Conservation (phyloP, 1,140 invertebrate species). For the Cyrtorhinus lividipennis region DNA sequence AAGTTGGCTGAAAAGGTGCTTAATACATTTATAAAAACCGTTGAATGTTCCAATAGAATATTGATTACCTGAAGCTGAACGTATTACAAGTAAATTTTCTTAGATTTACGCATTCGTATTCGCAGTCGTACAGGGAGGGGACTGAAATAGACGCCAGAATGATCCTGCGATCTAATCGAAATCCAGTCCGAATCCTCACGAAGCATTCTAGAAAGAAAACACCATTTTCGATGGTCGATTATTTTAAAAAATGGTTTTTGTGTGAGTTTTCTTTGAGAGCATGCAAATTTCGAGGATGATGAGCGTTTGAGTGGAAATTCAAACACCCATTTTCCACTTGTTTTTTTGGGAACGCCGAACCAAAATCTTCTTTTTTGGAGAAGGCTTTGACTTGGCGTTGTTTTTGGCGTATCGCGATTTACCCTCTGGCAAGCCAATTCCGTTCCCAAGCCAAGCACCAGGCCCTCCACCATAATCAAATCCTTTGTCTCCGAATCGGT, state of each 20-base stretch:
- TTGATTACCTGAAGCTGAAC: constrained; percentile 59
- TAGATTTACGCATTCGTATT: constrained; percentile 53
- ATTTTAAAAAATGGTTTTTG: too few relatives aligned
- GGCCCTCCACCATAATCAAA: constrained; percentile 18
- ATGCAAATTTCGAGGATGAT: too few relatives aligned
- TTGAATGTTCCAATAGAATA: too few relatives aligned
- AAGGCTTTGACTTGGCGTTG: background rate
- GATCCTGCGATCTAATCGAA: constrained; percentile 46
- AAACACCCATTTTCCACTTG: too few relatives aligned
- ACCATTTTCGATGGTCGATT: background rate
- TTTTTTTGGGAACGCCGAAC: background rate
- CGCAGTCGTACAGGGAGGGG: constrained; percentile 53
- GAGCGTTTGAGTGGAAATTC: too few relatives aligned
- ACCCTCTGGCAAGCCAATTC: constrained; percentile 20
- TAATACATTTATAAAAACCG: too few relatives aligned
- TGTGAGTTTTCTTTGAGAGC: too few relatives aligned
- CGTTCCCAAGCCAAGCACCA: constrained; percentile 17
- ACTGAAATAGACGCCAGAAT: constrained; percentile 46
- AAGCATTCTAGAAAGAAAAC: constrained; percentile 47
- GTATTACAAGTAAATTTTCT: constrained; percentile 52
- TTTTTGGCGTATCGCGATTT: constrained; percentile 1
- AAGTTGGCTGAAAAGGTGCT: too few relatives aligned
- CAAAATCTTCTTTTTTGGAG: background rate
- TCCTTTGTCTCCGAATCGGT: background rate
- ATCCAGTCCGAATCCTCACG: constrained; percentile 51